Conservation (phyloP, 2,888 invertebrate species). For the Ochropacha duplaris region DNA sequence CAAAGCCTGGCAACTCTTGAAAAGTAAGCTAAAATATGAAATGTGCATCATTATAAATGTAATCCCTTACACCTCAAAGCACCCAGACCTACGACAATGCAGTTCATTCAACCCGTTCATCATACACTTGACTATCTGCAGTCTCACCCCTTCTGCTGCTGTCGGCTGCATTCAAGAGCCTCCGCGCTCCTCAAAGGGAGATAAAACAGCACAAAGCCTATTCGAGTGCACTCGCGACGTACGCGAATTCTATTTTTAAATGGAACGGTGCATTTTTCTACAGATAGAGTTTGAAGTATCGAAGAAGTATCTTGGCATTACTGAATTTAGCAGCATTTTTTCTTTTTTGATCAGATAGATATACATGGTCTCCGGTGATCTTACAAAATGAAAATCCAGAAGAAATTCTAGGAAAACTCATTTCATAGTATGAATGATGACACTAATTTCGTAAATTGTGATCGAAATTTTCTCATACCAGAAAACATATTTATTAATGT, state of each 20-base stretch:
- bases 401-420: no score
- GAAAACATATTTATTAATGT: neutral
- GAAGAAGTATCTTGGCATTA: no score
- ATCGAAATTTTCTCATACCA: neutral
- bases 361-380: no score
- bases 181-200: constrained; percentile 28
- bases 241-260: constrained; percentile 65
- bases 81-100: constrained; percentile 44
- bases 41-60: neutral
- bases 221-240: constrained; percentile 53
- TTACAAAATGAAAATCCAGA: no score
- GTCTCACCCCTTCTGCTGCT: constrained; percentile 38
- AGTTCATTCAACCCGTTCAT: constrained; percentile 39
- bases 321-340: no score
- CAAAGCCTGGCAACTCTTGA: no score
- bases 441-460: no score
- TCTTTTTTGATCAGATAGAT: no score
- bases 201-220: constrained; percentile 64
- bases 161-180: constrained; percentile 52
- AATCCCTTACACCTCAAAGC: neutral
- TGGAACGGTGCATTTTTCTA: constrained; percentile 47
- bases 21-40: no score
- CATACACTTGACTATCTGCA: constrained; percentile 27
- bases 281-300: neutral
- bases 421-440: no score